Percentiles rank a stretch among this genome's conserved stretches.
phyloP scores from a whole-genome alignment of 2,797 vertebrate genomes.

The Carapus acus region DNA sequence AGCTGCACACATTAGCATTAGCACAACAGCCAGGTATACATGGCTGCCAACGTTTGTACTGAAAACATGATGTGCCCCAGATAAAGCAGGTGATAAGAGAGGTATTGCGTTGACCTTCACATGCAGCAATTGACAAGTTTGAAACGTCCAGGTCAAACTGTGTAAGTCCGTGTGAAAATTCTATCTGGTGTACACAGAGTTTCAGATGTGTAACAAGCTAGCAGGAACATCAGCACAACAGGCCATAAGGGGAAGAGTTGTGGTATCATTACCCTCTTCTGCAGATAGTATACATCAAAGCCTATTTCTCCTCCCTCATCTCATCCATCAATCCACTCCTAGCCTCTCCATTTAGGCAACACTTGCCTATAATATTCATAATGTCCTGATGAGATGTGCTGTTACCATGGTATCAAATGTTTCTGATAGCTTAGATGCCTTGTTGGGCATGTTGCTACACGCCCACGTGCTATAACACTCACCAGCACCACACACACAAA shows the following conservation, averaged over 20 bases:
- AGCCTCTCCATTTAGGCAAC: constrained; percentile 16
- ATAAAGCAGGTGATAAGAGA: constrained; percentile 36
- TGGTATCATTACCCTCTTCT: not conserved
- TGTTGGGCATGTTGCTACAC: constrained; percentile 55
- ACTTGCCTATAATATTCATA: constrained; percentile 34
- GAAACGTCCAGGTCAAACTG: constrained; percentile 6
- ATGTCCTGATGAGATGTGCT: constrained; percentile 48
- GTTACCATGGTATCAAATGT: constrained; percentile 66
- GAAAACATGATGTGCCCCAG: constrained; percentile 42
- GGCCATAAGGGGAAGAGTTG: no score
- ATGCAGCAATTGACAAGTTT: constrained; percentile 15
- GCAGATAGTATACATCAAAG: constrained; percentile 11
- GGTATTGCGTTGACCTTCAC: constrained; percentile 34
- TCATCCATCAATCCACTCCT: constrained; percentile 24
- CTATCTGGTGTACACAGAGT: not conserved
- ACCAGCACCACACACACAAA: constrained; percentile 32
- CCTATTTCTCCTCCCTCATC: constrained; percentile 25
- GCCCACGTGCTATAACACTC: constrained; percentile 55
- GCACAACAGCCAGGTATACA: constrained; percentile 31
- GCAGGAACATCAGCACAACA: no score
- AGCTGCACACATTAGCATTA: constrained; percentile 1
- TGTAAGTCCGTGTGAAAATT: not conserved
- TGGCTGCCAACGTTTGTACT: constrained; percentile 29
- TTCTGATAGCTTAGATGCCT: constrained; percentile 54
- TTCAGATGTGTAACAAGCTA: not conserved